phyloP scores from a whole-genome alignment of 2,797 vertebrate genomes.

The Paedocypris micromegethes region DNA sequence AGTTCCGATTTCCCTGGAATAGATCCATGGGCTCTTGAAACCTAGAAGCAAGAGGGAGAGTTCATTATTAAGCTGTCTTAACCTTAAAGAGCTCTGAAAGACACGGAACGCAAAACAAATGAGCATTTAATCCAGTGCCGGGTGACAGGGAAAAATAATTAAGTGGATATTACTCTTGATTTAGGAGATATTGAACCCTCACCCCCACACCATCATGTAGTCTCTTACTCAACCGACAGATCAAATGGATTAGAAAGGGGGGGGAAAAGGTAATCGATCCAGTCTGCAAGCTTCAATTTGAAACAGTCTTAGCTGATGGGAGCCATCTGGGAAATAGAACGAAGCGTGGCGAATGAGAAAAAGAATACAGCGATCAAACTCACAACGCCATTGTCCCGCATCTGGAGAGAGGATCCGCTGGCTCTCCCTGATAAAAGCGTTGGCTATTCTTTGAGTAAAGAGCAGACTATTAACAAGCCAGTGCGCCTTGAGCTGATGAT shows the following conservation, averaged over 20 bases:
- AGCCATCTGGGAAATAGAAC: constrained; percentile 47
- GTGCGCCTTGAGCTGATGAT: constrained; percentile 62
- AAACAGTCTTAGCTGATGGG: constrained; percentile 44
- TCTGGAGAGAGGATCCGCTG: constrained; percentile 25
- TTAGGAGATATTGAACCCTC: constrained; percentile 52
- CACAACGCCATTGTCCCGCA: constrained; percentile 37
- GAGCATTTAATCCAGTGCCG: constrained; percentile 20
- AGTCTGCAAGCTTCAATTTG: constrained; percentile 52
- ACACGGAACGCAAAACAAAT: constrained; percentile 34
- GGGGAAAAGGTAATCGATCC: constrained; percentile 50
- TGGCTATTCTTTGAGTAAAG: constrained; percentile 52
- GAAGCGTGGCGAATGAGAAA: constrained; percentile 38
- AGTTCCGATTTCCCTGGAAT: constrained; percentile 81
- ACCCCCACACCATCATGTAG: constrained; percentile 34
- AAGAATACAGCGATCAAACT: constrained; percentile 51
- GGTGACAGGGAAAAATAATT: constrained; percentile 27
- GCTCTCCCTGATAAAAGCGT: constrained; percentile 48
- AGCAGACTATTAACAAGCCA: constrained; percentile 61
- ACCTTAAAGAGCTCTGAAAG: constrained; percentile 8
- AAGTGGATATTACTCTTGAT: constrained; percentile 50
- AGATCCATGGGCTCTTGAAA: constrained; percentile 81
- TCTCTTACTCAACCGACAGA: constrained; percentile 48
- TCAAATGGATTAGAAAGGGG: constrained; percentile 43
- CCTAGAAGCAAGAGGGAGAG: constrained; percentile 68
- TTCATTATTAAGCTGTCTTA: constrained; percentile 31